These are phyloP conservation scores for Melinopterus prodromus DNA, from an alignment of 2,888 invertebrate species.

Conservation along the genomic window DNA sequence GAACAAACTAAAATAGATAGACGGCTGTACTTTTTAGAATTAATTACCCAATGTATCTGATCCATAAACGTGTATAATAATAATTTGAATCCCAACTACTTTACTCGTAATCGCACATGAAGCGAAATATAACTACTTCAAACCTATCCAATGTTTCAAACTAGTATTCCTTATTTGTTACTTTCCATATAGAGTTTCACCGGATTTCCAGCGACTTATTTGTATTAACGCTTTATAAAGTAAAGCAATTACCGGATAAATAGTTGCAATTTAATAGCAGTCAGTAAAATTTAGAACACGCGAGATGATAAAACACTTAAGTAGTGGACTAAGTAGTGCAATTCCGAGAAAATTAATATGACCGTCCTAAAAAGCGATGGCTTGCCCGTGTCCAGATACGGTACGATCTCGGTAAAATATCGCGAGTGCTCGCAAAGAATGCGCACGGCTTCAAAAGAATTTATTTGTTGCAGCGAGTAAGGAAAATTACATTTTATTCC, in stretches of 20 bases:
- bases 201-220: not conserved
- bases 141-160: not conserved
- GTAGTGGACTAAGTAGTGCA: not conserved
- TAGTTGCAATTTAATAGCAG: not conserved
- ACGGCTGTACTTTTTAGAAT: too few species aligned
- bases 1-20: too few species aligned
- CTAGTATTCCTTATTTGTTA: not conserved
- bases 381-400: not conserved
- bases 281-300: not conserved
- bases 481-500: not conserved
- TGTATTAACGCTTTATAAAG: not conserved
- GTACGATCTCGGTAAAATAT: not conserved
- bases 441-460: not conserved
- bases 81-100: too few species aligned
- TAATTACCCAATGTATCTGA: too few species aligned
- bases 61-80: too few species aligned
- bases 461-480: not conserved
- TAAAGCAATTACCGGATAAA: not conserved
- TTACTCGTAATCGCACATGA: too few species aligned
- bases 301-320: not conserved
- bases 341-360: not conserved
- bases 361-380: not conserved
- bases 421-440: not conserved
- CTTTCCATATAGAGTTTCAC: not conserved
- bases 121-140: not conserved